Base-by-base conservation (phyloP, 2,113 vertebrate species). In the Hemiscyllium ocellatum region DNA sequence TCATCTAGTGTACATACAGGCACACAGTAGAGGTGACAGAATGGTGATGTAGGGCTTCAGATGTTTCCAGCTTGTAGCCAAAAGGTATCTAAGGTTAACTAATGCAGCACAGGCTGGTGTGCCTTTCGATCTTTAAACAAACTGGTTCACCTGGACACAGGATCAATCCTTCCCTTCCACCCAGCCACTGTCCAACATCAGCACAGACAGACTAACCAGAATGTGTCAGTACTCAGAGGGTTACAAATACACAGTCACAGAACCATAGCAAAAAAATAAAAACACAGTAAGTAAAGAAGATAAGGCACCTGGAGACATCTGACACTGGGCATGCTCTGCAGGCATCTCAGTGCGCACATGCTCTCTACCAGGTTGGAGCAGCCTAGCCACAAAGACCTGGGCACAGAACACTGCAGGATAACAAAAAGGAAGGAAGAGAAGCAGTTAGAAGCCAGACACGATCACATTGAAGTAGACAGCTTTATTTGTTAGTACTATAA, bases 291-390 rank as follows among this genome's bases (percentile, higher is more conserved):
- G 98, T 95, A 98, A 98, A 98, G 98, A 98, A 98, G 98, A 98
- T 98, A 93, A 98, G 98, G 99, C 98, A 99, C 99, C 99, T 99
- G 99, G 98, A 99, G 99, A 99, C 98, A 99, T 98, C 98, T 99
- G 98, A 98, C 99, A 98, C 98, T 99, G 98, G 99, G 99, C 98
- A 99, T 99, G 99, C 99, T 99, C 98, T 99, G 99, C 98, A 99
- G 99, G 98, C 99, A 99, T 98, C 99, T 99, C 98, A 99, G 99
- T 99, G 99, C 99, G 99, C 99, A 99, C 99, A 99, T 99, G 99
- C 99, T 99, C 99, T 99, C 99, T 98, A 99, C 99, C 98, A 99
- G 99, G 98, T 98, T 99, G 98, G 99, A 99, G 99, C 99, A 99
- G 98, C 99, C 98, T 98, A 99, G 99, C 99, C 99, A 99, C 98